These are phyloP conservation scores for Pollenia angustigena DNA, from an alignment of 2,888 invertebrate genomes.

Conservation along the genomic window DNA sequence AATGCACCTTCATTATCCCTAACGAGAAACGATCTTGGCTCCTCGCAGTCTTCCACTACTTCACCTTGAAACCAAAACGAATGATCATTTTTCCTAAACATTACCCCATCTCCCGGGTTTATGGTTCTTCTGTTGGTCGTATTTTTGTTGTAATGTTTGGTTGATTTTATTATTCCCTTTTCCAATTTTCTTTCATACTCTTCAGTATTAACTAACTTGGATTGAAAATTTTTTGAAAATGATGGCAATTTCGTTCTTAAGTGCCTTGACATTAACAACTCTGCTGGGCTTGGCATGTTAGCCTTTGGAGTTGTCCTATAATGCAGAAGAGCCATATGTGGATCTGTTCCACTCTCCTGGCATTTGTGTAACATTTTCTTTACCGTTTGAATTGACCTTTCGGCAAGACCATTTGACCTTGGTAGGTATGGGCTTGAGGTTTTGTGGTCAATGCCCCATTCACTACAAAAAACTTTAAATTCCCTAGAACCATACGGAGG, in stretches of 20 bases:
- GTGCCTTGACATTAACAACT: background rate
- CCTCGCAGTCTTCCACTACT: background rate
- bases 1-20: background rate
- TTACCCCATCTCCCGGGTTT: too few relatives aligned
- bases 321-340: too few relatives aligned
- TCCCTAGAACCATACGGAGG: background rate
- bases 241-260: conserved; percentile 26
- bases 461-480: background rate
- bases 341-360: too few relatives aligned
- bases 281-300: conserved; percentile 15
- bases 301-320: background rate
- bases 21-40: conserved; percentile 26
- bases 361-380: too few relatives aligned
- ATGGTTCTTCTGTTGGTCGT: too few relatives aligned
- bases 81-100: background rate
- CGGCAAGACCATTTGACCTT: too few relatives aligned
- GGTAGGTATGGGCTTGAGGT: background rate
- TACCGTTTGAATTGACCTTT: too few relatives aligned
- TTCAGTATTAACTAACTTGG: background rate
- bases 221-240: background rate
- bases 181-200: too few relatives aligned
- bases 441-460: background rate
- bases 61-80: background rate
- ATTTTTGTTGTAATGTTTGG: too few relatives aligned
- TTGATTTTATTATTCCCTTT: too few relatives aligned